A percentile compares a stretch with the other conserved stretches of the same genome.
These are phyloP conservation scores for Paragorgia papillata DNA, from an alignment of 92 coral and sea anemone genomes.

Conservation along the genomic window DNA sequence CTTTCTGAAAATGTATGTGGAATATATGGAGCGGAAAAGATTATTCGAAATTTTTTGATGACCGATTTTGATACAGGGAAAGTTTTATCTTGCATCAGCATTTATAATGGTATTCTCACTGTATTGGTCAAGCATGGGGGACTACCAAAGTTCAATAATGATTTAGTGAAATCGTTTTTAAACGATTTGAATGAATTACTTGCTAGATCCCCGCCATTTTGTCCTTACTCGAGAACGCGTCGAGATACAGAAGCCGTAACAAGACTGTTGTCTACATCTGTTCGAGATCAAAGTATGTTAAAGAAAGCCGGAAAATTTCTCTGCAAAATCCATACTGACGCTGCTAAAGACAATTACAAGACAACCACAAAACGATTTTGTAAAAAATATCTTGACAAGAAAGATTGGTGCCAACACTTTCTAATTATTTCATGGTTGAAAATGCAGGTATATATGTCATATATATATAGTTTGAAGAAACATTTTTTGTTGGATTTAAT, in stretches of 20 bases:
- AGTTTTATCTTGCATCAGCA: background rate
- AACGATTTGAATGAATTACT: background rate
- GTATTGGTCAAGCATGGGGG: conserved; percentile 12
- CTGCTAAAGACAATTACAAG: background rate
- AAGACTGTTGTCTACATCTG: background rate
- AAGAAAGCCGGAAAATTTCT: background rate
- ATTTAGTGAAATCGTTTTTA: background rate
- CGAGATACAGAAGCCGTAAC: conserved; percentile 28
- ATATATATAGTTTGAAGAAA: too few species aligned
- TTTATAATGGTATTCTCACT: conserved; percentile 13
- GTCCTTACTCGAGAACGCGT: conserved; percentile 5
- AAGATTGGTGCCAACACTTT: conserved; percentile 15
- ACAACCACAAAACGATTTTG: background rate
- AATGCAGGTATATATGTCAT: conserved; percentile 44
- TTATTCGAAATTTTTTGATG: conserved; percentile 8
- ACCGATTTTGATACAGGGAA: background rate
- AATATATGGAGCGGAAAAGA: conserved; percentile 21
- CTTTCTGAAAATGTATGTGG: background rate
- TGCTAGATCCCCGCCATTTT: conserved; percentile 5
- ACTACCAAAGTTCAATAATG: background rate
- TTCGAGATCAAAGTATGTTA: background rate
- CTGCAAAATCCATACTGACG: background rate
- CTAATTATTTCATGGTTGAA: conserved; percentile 18
- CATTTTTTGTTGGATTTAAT: too few species aligned
- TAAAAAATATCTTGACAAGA: background rate